These are phyloP conservation scores for Eulithis prunata DNA, from an alignment of 2,888 invertebrate species.

Conservation along the genomic window DNA sequence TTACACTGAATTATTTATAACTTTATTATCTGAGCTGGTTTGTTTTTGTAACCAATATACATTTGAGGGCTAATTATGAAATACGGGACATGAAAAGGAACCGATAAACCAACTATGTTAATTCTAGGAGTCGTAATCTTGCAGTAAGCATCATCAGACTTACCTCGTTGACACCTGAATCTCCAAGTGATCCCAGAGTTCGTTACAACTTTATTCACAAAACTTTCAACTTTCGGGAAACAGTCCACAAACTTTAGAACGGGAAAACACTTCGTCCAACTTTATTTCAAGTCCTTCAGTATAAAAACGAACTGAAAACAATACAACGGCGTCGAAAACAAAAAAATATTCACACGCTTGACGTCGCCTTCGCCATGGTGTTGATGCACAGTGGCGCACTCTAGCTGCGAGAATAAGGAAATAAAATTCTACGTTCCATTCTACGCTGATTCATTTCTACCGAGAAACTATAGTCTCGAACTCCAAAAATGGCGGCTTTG, in stretches of 20 bases:
- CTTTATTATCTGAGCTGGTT: conserved; percentile 62
- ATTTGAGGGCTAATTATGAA: conserved; percentile 50
- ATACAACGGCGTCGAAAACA: conserved; percentile 76
- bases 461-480: background rate
- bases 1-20: conserved; percentile 77
- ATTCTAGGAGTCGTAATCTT: conserved; percentile 70
- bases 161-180: conserved; percentile 85
- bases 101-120: conserved; percentile 57
- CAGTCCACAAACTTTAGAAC: conserved; percentile 60
- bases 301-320: conserved; percentile 74
- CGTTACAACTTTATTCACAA: conserved; percentile 79
- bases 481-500: too few relatives aligned
- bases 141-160: conserved; percentile 75
- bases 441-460: conserved; percentile 36
- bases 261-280: conserved; percentile 62
- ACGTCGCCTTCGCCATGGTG: conserved; percentile 81
- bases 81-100: conserved; percentile 44
- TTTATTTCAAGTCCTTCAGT: conserved; percentile 68
- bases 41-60: conserved; percentile 45
- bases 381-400: conserved; percentile 67
- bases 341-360: conserved; percentile 77
- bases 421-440: conserved; percentile 48
- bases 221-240: conserved; percentile 71
- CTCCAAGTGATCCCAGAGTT: conserved; percentile 79
- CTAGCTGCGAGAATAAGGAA: conserved; percentile 49